Conservation (phyloP, 2,113 vertebrate genomes). For the Furnarius figulus region DNA sequence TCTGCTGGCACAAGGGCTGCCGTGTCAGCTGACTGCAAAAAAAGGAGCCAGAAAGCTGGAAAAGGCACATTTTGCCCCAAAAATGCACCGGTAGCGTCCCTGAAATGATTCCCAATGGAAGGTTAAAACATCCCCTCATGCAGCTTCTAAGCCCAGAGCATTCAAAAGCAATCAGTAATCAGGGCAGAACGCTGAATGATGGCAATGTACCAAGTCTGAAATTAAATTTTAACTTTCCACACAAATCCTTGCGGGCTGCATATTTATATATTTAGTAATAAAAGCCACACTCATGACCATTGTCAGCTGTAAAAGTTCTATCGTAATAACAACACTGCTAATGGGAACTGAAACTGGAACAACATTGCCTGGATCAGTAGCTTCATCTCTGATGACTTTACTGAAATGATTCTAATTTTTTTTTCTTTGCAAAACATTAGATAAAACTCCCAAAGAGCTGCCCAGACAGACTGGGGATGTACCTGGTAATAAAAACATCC, state of each 20-base stretch:
- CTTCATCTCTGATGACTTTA: neutral
- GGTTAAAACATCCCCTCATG: neutral
- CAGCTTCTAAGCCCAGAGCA: neutral
- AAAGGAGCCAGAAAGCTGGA: neutral
- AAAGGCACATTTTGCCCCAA: neutral
- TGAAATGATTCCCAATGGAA: neutral
- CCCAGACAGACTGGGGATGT: neutral
- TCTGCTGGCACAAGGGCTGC: neutral
- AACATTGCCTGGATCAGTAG: neutral
- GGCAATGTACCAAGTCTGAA: constrained; percentile 45
- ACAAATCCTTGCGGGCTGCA: constrained; percentile 39
- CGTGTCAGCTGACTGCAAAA: neutral
- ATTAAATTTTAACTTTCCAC: constrained; percentile 44
- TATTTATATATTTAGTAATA: constrained; percentile 49
- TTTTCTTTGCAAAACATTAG: neutral
- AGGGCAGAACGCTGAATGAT: neutral
- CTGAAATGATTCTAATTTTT: neutral
- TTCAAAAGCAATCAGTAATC: constrained; percentile 1
- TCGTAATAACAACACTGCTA: neutral
- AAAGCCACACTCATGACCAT: constrained; percentile 35
- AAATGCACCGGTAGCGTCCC: neutral
- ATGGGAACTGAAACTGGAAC: constrained; percentile 30
- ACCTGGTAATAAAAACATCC: neutral
- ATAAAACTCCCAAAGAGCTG: neutral
- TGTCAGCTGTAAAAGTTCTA: constrained; percentile 20